Percentiles rank a stretch among this genome's conserved stretches.
These are phyloP conservation scores for Columba janthina DNA, from an alignment of 2,113 vertebrate species.

Conservation along the genomic window DNA sequence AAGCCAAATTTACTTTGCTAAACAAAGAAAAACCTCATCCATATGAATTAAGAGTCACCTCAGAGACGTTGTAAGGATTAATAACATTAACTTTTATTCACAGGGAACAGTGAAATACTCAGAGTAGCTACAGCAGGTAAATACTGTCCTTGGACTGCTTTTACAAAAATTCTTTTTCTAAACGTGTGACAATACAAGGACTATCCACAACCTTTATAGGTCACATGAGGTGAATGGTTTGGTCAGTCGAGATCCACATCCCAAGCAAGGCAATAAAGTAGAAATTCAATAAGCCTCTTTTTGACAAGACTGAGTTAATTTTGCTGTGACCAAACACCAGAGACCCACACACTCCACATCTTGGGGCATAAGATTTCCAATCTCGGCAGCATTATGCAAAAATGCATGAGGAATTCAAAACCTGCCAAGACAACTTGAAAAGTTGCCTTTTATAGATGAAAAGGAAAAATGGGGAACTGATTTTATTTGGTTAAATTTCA, in stretches of 20 bases:
- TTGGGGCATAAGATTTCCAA: neutral
- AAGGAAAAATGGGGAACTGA: neutral
- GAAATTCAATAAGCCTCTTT: neutral
- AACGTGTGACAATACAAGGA: neutral
- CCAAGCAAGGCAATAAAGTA: neutral
- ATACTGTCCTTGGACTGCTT: neutral
- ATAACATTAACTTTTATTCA: neutral
- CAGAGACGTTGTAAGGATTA: neutral
- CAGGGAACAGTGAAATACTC: neutral
- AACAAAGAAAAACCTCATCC: neutral
- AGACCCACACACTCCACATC: accelerated
- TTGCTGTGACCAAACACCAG: neutral
- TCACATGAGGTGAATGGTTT: neutral
- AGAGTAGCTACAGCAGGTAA: neutral
- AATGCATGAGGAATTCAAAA: neutral
- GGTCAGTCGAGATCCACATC: neutral
- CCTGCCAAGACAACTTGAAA: neutral
- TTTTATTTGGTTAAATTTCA: neutral
- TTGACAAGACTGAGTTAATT: neutral
- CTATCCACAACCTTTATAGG: neutral
- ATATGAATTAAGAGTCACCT: neutral
- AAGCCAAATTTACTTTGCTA: neutral
- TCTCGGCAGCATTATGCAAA: neutral
- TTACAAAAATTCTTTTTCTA: neutral
- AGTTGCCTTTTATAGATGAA: neutral